phyloP scores from a whole-genome alignment of 1,140 invertebrate genomes.

The Drosophila miranda region DNA sequence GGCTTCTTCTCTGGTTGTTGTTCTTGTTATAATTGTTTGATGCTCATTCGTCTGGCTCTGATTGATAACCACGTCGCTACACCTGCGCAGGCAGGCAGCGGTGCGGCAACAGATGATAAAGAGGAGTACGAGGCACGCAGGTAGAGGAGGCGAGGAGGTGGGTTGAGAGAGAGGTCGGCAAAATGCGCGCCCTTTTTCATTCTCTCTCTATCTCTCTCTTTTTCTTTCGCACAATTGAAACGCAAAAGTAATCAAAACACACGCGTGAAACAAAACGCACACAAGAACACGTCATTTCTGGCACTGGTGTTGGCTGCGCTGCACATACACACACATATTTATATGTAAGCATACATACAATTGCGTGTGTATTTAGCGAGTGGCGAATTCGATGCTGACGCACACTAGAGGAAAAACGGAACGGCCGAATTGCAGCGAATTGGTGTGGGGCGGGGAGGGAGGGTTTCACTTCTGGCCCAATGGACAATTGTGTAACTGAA shows the following conservation, averaged over 20 bases:
- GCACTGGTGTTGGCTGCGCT: conserved; percentile 32
- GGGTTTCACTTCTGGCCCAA: conserved; percentile 13
- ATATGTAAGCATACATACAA: too few relatives aligned
- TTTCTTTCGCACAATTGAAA: conserved; percentile 60
- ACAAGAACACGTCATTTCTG: conserved; percentile 48
- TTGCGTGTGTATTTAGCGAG: not conserved
- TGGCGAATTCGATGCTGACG: conserved; percentile 39
- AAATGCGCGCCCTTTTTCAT: conserved; percentile 69
- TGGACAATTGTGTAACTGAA: conserved; percentile 27
- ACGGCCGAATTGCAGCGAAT: conserved; percentile 43
- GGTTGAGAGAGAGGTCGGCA: conserved; percentile 20
- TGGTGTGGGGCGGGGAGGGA: conserved; percentile 34
- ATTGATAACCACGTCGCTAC: conserved; percentile 63
- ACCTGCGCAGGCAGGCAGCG: conserved; percentile 66
- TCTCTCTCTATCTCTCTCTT: not conserved
- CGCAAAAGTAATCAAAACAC: conserved; percentile 79
- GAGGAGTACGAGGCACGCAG: not conserved
- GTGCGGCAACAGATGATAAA: conserved; percentile 74
- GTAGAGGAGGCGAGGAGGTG: too few relatives aligned
- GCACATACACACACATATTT: conserved; percentile 11
- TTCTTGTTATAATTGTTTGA: conserved; percentile 26
- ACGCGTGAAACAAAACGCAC: conserved; percentile 69
- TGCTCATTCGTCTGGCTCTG: conserved; percentile 46
- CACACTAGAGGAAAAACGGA: conserved; percentile 33
- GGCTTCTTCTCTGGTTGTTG: conserved; percentile 8